phyloP scores from a whole-genome alignment of 2,113 vertebrate species.

The Furnarius figulus region DNA sequence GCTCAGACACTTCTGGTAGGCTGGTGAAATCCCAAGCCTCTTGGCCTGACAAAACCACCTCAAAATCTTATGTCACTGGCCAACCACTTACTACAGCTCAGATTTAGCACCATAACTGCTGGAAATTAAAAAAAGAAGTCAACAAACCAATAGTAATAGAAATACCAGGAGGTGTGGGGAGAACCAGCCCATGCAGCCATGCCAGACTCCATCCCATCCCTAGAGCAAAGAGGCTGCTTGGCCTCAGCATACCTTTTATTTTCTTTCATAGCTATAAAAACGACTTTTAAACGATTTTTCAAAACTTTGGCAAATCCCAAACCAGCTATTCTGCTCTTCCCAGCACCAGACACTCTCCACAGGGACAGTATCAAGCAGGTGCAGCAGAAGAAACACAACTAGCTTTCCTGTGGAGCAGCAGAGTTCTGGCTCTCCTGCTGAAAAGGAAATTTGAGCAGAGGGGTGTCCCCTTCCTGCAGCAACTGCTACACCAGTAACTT shows the following conservation, averaged over 20 bases:
- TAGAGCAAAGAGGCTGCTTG: background rate
- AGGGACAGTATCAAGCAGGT: background rate
- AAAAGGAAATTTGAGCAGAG: background rate
- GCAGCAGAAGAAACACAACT: background rate
- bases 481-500: background rate
- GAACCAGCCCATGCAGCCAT: accelerated
- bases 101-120: background rate
- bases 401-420: background rate
- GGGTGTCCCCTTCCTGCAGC: background rate
- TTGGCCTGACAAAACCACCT: background rate
- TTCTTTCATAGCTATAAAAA: background rate
- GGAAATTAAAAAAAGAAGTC: background rate
- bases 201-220: background rate
- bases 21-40: background rate
- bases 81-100: background rate
- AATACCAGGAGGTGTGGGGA: background rate
- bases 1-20: background rate
- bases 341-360: background rate
- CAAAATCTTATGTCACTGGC: background rate
- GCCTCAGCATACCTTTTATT: background rate
- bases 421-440: background rate
- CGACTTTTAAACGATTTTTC: background rate
- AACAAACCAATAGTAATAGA: background rate
- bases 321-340: background rate
- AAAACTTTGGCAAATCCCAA: background rate